phyloP scores from a whole-genome alignment of 1,140 invertebrate species.

The Teleopsis dalmanni region DNA sequence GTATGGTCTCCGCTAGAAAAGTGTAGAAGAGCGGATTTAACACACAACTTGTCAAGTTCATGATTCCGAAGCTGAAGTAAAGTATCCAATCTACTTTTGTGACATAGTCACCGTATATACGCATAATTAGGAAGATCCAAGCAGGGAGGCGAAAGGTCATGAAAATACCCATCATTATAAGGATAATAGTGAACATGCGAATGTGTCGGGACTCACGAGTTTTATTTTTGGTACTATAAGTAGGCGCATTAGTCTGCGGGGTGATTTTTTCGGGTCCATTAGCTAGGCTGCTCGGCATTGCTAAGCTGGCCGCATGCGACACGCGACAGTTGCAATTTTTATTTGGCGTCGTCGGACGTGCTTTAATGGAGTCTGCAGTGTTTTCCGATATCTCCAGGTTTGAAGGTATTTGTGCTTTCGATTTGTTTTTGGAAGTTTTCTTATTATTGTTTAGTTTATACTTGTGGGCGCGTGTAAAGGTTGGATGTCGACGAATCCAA shows the following conservation, averaged over 20 bases:
- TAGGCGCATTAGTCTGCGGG: not conserved
- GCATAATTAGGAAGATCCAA: constrained; percentile 47
- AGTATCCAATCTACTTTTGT: constrained; percentile 43
- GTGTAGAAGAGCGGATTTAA: constrained; percentile 53
- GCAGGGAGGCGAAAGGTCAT: constrained; percentile 48
- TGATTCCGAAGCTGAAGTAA: constrained; percentile 43
- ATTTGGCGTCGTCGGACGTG: no score
- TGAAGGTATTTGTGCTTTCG: not conserved
- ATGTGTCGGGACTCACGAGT: constrained; percentile 45
- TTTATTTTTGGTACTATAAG: constrained; percentile 7
- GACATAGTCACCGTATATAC: constrained; percentile 34
- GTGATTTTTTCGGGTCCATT: not conserved
- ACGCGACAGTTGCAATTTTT: not conserved
- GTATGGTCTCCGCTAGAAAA: constrained; percentile 48
- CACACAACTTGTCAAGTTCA: constrained; percentile 47
- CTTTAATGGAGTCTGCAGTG: not conserved
- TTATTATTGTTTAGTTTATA: not conserved
- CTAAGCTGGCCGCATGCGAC: constrained; percentile 9
- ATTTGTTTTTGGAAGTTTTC: not conserved
- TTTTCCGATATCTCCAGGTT: not conserved
- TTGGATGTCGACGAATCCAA: constrained; percentile 36
- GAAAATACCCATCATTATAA: constrained; percentile 49
- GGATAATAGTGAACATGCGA: constrained; percentile 49
- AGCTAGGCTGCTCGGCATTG: constrained; percentile 12
- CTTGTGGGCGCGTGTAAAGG: not conserved